A percentile compares a stretch with the other conserved stretches of the same genome.
Conservation (phyloP, 2,888 invertebrate genomes). For the Schizotus pectinicornis region DNA sequence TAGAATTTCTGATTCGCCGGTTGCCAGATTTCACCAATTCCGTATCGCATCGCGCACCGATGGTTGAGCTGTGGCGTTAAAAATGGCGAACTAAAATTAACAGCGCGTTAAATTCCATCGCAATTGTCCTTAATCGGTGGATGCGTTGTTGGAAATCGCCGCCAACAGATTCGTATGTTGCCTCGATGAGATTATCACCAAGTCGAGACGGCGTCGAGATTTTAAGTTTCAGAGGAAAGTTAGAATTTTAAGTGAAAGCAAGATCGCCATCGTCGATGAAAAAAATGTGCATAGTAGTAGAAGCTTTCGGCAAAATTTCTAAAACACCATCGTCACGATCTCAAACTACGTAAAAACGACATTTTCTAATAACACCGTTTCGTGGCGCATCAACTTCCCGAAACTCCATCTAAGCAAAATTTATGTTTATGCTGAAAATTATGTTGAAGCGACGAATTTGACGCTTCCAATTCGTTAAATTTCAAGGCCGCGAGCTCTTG, state of each 20-base stretch:
- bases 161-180: no score
- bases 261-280: background rate
- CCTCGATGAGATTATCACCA: no score
- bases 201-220: no score
- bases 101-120: no score
- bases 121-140: no score
- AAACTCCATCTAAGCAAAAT: slow-evolving; percentile 18
- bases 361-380: slow-evolving; percentile 1
- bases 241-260: slow-evolving; percentile 40
- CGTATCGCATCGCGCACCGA: no score
- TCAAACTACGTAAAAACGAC: slow-evolving; percentile 14
- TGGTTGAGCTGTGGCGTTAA: no score
- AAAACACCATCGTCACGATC: slow-evolving; percentile 44
- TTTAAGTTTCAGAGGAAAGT: slow-evolving; percentile 11
- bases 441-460: slow-evolving; percentile 18
- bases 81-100: no score
- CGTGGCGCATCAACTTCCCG: slow-evolving; percentile 1
- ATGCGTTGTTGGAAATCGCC: no score
- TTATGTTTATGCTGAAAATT: slow-evolving; percentile 10
- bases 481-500: slow-evolving; percentile 13
- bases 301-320: slow-evolving; percentile 51
- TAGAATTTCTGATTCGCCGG: no score
- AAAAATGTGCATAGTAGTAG: slow-evolving; percentile 6
- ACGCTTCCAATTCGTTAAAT: slow-evolving; percentile 11
- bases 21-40: no score